Evolutionary conservation across 2,113 vertebrate genomes (phyloP).

Genomic region (Xyrauchen texanus): DNA sequence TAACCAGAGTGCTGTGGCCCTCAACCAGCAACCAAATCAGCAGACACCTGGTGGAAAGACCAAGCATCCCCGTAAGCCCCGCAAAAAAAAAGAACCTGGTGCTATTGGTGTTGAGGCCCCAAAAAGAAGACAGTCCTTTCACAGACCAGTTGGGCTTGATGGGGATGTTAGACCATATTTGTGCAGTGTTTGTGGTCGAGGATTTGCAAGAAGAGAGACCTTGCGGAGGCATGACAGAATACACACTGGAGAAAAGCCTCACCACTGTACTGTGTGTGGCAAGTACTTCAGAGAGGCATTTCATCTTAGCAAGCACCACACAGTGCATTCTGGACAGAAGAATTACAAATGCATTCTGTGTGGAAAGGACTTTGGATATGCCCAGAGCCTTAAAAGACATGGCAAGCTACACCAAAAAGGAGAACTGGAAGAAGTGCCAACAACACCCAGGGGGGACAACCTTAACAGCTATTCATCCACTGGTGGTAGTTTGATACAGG

Average conservation of each 20-base stretch:
- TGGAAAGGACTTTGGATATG: slow-evolving; percentile 80
- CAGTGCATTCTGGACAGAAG: slow-evolving; percentile 78
- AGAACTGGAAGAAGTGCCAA: slow-evolving; percentile 76
- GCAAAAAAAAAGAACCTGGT: slow-evolving; percentile 76
- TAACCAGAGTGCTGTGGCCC: slow-evolving; percentile 63
- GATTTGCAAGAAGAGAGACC: slow-evolving; percentile 72
- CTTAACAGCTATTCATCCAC: slow-evolving; percentile 73
- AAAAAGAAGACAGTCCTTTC: slow-evolving; percentile 74
- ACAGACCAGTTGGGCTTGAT: slow-evolving; percentile 65
- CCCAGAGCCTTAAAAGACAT: slow-evolving; percentile 80
- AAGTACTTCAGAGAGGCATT: slow-evolving; percentile 82
- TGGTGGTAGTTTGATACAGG: slow-evolving; percentile 72
- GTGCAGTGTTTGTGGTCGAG: slow-evolving; percentile 85
- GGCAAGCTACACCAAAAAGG: slow-evolving; percentile 80
- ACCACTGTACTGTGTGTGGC: slow-evolving; percentile 77
- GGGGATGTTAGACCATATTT: slow-evolving; percentile 85
- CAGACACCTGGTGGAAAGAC: slow-evolving; percentile 69
- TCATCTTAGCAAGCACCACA: slow-evolving; percentile 79
- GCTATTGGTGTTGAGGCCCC: slow-evolving; percentile 63
- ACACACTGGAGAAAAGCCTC: slow-evolving; percentile 73
- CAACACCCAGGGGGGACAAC: slow-evolving; percentile 73
- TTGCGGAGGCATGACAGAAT: slow-evolving; percentile 73
- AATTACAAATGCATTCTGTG: slow-evolving; percentile 81
- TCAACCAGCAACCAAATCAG: slow-evolving; percentile 63
- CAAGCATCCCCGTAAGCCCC: slow-evolving; percentile 78